Evolutionary conservation across 2,113 vertebrate genomes (phyloP).

Genomic region (Malaclemys terrapin): DNA sequence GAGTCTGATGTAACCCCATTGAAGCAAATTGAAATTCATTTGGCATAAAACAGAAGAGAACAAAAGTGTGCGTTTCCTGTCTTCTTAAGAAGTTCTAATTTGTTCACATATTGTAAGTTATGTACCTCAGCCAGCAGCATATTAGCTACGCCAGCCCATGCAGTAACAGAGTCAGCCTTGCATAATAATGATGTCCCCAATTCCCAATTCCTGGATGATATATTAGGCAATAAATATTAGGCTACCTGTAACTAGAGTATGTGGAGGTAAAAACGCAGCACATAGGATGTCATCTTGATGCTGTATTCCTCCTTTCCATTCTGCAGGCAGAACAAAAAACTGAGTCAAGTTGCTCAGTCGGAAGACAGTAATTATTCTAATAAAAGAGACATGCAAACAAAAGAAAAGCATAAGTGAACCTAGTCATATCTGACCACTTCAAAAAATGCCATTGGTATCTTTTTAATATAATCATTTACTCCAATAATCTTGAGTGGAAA

Average conservation of each 20-base stretch:
- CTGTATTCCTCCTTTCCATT: constrained; percentile 81
- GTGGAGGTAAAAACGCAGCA: constrained; percentile 81
- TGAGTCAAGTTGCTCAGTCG: constrained; percentile 77
- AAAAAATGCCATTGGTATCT: not conserved
- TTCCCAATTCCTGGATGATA: not conserved
- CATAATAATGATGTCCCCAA: rapidly evolving
- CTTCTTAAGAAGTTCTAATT: rapidly evolving
- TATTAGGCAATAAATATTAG: not conserved
- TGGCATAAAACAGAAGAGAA: not conserved
- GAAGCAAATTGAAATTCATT: not conserved
- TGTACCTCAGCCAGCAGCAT: not conserved
- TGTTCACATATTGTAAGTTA: not conserved
- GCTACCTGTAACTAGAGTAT: constrained; percentile 80
- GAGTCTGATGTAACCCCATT: not conserved
- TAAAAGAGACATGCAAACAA: constrained; percentile 51
- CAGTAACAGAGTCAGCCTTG: rapidly evolving
- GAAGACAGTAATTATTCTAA: constrained; percentile 85
- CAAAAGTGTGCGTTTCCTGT: not conserved
- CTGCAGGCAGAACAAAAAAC: constrained; percentile 77
- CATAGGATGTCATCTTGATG: constrained; percentile 68
- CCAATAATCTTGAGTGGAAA: not conserved
- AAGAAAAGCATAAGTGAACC: constrained; percentile 6
- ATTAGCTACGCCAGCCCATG: rapidly evolving
- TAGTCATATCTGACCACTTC: not conserved
- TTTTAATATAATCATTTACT: constrained; percentile 3